Percentiles rank a stretch among this genome's conserved stretches.
Conservation (phyloP, 2,888 invertebrate species). For the Drosophila meridiana region DNA sequence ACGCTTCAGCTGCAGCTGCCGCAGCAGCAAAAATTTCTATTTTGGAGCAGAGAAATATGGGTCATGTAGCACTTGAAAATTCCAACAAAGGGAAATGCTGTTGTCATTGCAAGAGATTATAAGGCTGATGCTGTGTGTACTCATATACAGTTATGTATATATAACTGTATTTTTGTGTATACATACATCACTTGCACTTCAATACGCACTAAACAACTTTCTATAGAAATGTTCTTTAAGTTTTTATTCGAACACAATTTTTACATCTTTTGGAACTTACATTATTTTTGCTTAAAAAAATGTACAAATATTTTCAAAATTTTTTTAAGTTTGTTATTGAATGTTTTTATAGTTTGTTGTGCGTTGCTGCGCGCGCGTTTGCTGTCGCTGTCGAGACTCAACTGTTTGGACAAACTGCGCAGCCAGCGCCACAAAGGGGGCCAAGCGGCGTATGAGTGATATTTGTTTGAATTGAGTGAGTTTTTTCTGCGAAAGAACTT, state of each 20-base stretch:
- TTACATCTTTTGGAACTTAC: conserved; percentile 31
- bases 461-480: conserved; percentile 58
- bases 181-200: background rate
- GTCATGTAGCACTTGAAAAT: conserved; percentile 50
- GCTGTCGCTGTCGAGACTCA: conserved; percentile 68
- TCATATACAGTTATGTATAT: background rate
- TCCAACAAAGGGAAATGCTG: conserved; percentile 11
- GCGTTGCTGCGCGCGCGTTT: conserved; percentile 69
- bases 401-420: conserved; percentile 76
- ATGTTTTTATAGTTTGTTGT: conserved; percentile 13
- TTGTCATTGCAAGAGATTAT: conserved; percentile 2
- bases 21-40: conserved; percentile 20
- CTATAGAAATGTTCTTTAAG: background rate
- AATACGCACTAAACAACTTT: background rate
- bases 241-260: background rate
- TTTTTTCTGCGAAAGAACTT: conserved; percentile 26
- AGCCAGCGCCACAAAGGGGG: conserved; percentile 53
- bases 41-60: conserved; percentile 31
- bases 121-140: conserved; percentile 21
- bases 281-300: conserved; percentile 7
- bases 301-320: background rate
- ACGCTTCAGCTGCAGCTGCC: background rate
- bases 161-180: background rate
- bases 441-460: conserved; percentile 76
- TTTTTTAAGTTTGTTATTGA: conserved; percentile 14